phyloP scores from a whole-genome alignment of 2,888 invertebrate species.

The Perdita meconis region DNA sequence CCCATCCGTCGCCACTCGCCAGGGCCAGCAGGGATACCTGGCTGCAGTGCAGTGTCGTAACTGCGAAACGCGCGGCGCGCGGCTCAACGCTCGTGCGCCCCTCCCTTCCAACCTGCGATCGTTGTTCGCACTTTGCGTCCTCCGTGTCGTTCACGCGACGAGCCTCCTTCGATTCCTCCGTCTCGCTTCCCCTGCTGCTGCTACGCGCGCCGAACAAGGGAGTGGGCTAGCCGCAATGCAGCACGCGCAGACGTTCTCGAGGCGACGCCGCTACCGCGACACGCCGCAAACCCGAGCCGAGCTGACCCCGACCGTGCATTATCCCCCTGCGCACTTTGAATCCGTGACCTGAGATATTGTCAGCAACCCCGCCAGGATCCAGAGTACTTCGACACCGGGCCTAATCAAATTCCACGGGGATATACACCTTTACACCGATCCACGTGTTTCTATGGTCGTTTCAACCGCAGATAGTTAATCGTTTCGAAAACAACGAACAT shows the following conservation, averaged over 20 bases:
- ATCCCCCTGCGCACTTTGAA: conserved; percentile 70
- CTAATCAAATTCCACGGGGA: no score
- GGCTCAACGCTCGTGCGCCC: neutral
- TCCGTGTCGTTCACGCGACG: neutral
- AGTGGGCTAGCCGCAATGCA: conserved; percentile 79
- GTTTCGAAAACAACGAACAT: no score
- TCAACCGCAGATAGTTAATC: no score
- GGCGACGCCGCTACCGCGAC: no score
- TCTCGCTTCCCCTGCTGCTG: conserved; percentile 22
- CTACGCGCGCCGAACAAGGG: conserved; percentile 52
- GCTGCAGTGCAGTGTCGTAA: conserved; percentile 74
- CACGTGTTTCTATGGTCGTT: no score
- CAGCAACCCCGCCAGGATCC: conserved; percentile 48
- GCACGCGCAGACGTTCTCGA: conserved; percentile 79
- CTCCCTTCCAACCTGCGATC: neutral
- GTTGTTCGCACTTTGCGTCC: neutral
- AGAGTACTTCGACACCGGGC: conserved; percentile 4
- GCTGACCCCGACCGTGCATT: no score
- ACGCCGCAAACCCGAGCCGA: no score
- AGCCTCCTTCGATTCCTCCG: neutral
- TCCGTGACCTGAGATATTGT: conserved; percentile 64
- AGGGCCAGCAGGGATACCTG: conserved; percentile 57
- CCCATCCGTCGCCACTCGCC: conserved; percentile 45
- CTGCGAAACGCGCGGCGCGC: conserved; percentile 64
- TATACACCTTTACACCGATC: no score